Base-by-base conservation (phyloP, 2,888 invertebrate species). In the Blastobasis adustella region DNA sequence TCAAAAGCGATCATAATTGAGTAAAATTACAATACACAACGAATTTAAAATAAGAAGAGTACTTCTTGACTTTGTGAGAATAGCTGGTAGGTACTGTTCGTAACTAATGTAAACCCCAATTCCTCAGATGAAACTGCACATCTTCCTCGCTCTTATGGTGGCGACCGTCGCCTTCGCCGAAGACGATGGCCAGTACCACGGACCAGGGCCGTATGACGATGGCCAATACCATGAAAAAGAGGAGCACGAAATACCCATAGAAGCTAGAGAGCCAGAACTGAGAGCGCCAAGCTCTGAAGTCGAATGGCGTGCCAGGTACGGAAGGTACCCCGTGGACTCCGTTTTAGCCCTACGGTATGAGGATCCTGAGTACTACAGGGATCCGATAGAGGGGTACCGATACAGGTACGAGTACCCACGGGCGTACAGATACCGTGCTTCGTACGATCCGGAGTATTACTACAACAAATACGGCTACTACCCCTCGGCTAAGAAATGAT, bases 71-170 rank as follows among this genome's bases (percentile, higher is more conserved):
- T n/a, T n/a, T n/a, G n/a, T n/a, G n/a, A n/a, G n/a, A n/a, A n/a
- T n/a, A n/a, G n/a, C n/a, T n/a, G n/a, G n/a, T n/a, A n/a, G n/a
- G n/a, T n/a, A n/a, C n/a, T n/a, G n/a, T n/a, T n/a, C n/a, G n/a
- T n/a, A n/a, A n/a, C n/a, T n/a, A n/a, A 23, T 23, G 23, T 23
- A 2, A 23, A 23, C 23, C 3, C 23, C 1, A 23, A 23, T 4
- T 49, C 56, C 56, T 1, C 55, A 72, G 71, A 73, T 73, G 72
- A 73, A 69, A 51, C 6, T 65, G 40, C 38, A 49, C 45, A 49
- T 65, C 4, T 9, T 68, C 5, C 39, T 69, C 5, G 5, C 42
- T 3, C 10, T 65, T 38, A 45, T 61, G 4, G 37, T 61, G n/a
- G 46, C 59, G n/a, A 58, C 58, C 36, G 49, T 52, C 50, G 53